These are phyloP conservation scores for Ataeniobius toweri DNA, from an alignment of 2,797 vertebrate species.

Conservation along the genomic window DNA sequence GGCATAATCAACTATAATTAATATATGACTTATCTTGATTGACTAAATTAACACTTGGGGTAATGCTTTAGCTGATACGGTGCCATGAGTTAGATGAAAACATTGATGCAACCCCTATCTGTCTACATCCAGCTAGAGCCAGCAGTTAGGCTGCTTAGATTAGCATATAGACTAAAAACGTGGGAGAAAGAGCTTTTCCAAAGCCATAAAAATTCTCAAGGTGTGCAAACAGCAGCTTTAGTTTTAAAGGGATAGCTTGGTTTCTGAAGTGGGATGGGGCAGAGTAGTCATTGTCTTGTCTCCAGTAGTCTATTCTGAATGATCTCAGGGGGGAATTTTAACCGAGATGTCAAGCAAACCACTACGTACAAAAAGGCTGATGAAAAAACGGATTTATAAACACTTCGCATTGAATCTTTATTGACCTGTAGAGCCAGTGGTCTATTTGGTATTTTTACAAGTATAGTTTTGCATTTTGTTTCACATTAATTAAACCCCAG, in stretches of 20 bases:
- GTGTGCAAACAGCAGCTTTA: conserved; percentile 1
- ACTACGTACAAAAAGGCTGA: not conserved
- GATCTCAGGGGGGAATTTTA: not conserved
- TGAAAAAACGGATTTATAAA: not conserved
- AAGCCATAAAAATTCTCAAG: conserved; percentile 1
- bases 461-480: not conserved
- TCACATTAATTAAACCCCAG: not conserved
- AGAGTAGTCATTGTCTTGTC: not conserved
- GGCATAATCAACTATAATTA: conserved; percentile 8
- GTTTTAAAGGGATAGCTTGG: not conserved
- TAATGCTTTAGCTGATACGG: not conserved
- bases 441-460: not conserved
- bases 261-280: not conserved
- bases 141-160: conserved; percentile 6
- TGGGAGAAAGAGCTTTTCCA: not conserved
- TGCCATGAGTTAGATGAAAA: not conserved
- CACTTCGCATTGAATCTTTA: not conserved
- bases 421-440: not conserved
- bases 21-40: conserved; percentile 4
- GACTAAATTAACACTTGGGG: not conserved
- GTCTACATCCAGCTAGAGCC: not conserved
- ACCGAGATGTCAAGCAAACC: not conserved
- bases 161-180: conserved; percentile 9
- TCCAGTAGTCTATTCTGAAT: not conserved
- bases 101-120: not conserved